A percentile compares a stretch with the other conserved stretches of the same genome.
Conservation (phyloP, 2,113 vertebrate species). For the Aspiorhynchus laticeps region DNA sequence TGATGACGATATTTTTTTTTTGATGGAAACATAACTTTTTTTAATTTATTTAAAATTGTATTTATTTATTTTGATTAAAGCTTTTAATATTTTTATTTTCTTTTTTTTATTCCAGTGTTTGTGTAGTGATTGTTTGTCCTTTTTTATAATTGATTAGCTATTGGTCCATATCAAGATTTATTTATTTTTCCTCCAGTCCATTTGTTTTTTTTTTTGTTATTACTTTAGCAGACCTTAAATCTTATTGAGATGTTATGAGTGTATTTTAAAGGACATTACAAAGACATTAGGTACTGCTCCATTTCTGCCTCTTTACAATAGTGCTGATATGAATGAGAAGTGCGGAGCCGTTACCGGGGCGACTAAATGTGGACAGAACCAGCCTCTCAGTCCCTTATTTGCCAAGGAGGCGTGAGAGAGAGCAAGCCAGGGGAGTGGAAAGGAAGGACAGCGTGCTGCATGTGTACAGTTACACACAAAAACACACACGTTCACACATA, state of each 20-base stretch:
- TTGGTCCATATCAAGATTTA: background rate
- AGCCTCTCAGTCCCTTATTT: slow-evolving; percentile 41
- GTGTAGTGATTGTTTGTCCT: background rate
- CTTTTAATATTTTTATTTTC: too few species aligned
- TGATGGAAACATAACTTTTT: too few species aligned
- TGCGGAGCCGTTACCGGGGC: slow-evolving; percentile 46
- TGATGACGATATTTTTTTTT: too few species aligned
- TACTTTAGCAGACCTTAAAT: background rate
- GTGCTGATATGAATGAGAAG: slow-evolving; percentile 27
- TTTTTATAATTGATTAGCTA: background rate
- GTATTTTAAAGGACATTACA: background rate
- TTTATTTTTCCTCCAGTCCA: background rate
- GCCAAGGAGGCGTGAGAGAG: slow-evolving; percentile 28
- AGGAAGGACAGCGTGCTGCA: slow-evolving; percentile 41
- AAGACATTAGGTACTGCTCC: slow-evolving; percentile 26
- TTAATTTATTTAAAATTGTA: too few species aligned
- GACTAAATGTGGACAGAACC: slow-evolving; percentile 42
- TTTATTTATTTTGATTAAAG: too few species aligned
- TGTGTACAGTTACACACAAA: slow-evolving; percentile 36
- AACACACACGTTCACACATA: background rate
- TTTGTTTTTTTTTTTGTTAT: background rate
- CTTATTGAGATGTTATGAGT: background rate
- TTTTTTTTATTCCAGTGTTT: background rate
- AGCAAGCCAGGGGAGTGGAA: slow-evolving; percentile 45
- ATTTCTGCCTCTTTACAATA: slow-evolving; percentile 47